Conservation (phyloP, 1,140 invertebrate genomes). For the Venustaconcha ellipsiformis region DNA sequence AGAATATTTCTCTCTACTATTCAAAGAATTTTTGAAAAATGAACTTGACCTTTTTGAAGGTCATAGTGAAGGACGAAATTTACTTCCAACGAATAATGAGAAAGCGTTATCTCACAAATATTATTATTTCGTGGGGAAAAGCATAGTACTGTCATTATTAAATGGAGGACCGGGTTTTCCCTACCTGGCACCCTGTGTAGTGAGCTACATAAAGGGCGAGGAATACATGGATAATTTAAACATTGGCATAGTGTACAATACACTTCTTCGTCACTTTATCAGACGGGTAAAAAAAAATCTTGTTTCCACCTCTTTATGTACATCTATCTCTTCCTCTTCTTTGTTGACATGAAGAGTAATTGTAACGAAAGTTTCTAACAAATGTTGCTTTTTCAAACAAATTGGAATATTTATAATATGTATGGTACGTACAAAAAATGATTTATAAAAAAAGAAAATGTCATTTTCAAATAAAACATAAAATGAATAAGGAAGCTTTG, state of each 20-base stretch:
- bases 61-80: conserved; percentile 14
- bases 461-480: not conserved
- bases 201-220: conserved; percentile 29
- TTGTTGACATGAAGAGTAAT: not conserved
- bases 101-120: conserved; percentile 4
- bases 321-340: not conserved
- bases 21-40: conserved; percentile 16
- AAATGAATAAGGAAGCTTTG: not conserved
- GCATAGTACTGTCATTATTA: conserved; percentile 32
- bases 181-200: conserved; percentile 35
- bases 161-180: conserved; percentile 40
- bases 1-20: conserved; percentile 25
- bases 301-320: not conserved
- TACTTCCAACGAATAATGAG: conserved; percentile 22
- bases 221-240: conserved; percentile 36
- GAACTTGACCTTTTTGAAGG: conserved; percentile 27
- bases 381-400: no score
- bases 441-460: no score
- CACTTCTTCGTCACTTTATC: conserved; percentile 25
- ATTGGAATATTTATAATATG: no score
- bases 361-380: no score
- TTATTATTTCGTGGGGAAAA: conserved; percentile 30
- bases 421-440: no score
- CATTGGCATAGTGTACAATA: conserved; percentile 32
- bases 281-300: conserved; percentile 11